Evolutionary conservation across 2,113 vertebrate genomes (phyloP).

Genomic region (Xenopus laevis): DNA sequence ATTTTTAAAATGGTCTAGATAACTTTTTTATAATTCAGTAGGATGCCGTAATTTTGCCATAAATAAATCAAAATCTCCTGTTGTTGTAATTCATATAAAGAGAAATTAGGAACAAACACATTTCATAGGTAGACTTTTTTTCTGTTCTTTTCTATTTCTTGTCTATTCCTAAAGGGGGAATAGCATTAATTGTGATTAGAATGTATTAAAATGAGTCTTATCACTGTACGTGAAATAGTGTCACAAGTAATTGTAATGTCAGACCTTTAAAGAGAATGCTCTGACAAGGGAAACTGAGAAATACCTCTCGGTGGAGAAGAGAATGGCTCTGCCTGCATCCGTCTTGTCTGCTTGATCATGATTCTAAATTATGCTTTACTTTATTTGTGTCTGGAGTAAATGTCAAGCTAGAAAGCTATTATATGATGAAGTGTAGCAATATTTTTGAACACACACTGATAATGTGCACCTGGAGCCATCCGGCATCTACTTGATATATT

Average conservation of each 20-base stretch:
- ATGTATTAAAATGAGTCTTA: constrained; percentile 30
- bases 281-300: constrained; percentile 6
- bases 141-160: not conserved
- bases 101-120: too few species aligned
- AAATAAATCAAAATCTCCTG: too few species aligned
- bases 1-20: too few species aligned
- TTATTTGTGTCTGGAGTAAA: constrained; percentile 29
- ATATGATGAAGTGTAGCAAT: constrained; percentile 33
- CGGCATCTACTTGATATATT: constrained; percentile 43
- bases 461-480: constrained; percentile 45
- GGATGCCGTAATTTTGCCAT: too few species aligned
- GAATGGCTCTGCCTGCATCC: constrained; percentile 9
- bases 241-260: constrained; percentile 9
- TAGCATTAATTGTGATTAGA: constrained; percentile 28
- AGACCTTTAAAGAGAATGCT: constrained; percentile 4
- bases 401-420: constrained; percentile 39
- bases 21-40: too few species aligned
- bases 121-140: too few species aligned
- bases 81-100: too few species aligned
- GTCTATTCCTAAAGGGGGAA: constrained; percentile 2
- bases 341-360: not conserved
- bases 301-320: constrained; percentile 9
- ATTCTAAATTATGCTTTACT: constrained; percentile 25
- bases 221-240: not conserved
- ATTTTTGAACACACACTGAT: constrained; percentile 46